These are phyloP conservation scores for Pteropus rufus DNA, from an alignment of 2,797 vertebrate species.

Conservation along the genomic window DNA sequence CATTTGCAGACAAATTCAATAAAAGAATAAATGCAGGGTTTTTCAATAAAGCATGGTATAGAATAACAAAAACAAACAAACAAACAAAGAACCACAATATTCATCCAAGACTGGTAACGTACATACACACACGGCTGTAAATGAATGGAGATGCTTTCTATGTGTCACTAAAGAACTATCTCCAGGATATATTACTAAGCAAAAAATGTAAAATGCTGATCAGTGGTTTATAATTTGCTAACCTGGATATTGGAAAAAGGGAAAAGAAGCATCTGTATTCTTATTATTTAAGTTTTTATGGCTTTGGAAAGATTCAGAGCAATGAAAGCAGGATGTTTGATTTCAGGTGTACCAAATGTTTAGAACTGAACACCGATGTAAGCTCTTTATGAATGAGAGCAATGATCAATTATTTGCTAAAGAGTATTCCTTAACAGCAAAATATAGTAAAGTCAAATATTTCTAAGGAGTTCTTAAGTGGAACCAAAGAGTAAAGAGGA, in stretches of 20 bases:
- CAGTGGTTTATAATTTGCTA: not conserved
- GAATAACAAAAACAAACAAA: not conserved
- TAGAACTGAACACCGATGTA: not conserved
- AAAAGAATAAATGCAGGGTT: not conserved
- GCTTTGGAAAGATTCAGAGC: not conserved
- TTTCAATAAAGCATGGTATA: not conserved
- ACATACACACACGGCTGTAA: not conserved
- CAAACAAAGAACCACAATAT: not conserved
- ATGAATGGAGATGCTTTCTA: not conserved
- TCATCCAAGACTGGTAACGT: not conserved
- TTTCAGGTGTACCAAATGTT: not conserved
- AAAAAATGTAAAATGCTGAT: not conserved
- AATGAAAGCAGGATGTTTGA: not conserved
- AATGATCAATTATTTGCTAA: not conserved
- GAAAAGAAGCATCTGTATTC: not conserved
- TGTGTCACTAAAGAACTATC: not conserved
- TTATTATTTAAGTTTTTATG: not conserved
- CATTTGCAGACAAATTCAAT: not conserved
- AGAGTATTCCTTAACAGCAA: not conserved
- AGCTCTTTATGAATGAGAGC: not conserved
- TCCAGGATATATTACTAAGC: not conserved
- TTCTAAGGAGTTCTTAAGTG: slow-evolving; percentile 8
- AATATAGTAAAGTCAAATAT: not conserved
- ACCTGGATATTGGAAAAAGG: not conserved
- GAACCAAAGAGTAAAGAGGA: slow-evolving; percentile 2